A percentile compares a stretch with the other conserved stretches of the same genome.
Conservation (phyloP, 2,113 vertebrate species). For the Talpa occidentalis region DNA sequence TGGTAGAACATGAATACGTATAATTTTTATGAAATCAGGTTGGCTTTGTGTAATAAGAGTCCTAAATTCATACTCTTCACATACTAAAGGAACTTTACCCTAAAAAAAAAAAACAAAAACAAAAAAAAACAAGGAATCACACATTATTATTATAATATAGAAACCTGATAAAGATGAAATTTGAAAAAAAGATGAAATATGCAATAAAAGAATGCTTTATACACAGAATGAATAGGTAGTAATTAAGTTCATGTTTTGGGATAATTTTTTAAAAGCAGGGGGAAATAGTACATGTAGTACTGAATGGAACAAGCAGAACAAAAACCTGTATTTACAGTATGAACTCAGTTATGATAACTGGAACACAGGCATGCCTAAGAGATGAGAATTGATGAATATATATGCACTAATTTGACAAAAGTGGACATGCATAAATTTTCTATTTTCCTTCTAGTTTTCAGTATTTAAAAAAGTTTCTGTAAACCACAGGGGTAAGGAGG, state of each 20-base stretch:
- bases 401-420: neutral
- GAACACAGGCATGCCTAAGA: neutral
- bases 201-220: neutral
- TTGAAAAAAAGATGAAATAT: neutral
- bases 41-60: neutral
- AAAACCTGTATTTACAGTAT: neutral
- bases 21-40: neutral
- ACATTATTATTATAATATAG: neutral
- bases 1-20: neutral
- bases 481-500: neutral
- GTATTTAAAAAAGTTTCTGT: neutral
- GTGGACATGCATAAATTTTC: neutral
- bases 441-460: neutral
- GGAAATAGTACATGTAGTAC: neutral
- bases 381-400: neutral
- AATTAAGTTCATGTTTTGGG: neutral
- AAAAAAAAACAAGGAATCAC: neutral
- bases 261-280: neutral
- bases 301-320: neutral
- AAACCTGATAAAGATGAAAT: slow-evolving; percentile 32
- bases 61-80: slow-evolving; percentile 20
- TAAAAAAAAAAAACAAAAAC: slow-evolving; percentile 12
- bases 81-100: neutral
- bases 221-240: neutral
- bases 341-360: neutral